Evolutionary conservation across 2,888 invertebrate species (phyloP), one percentile per base, ranked within the genome.

Genomic region (Liodrosophila aerea): DNA sequence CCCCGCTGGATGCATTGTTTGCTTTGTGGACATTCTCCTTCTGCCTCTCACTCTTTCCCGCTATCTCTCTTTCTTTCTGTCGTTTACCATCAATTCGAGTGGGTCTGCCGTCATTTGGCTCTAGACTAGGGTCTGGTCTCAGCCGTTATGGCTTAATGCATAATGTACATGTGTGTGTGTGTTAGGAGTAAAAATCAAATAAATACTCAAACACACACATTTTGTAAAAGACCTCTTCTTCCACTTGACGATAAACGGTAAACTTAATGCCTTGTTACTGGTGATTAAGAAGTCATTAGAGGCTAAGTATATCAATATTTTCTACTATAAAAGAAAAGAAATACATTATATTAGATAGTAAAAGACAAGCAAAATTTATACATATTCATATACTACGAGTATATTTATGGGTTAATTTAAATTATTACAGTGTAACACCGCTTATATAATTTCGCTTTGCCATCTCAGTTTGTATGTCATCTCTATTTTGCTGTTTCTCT

Each of bases 281-380:
- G 73, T 80, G 77, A 81, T 83, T 81, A 83, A 76, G 75, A 81
- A 75, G 57, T 56, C 81, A 80, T 81, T 80, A 83, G 22, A 5
- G 3, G 22, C 34, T 5, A 2, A 11, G 3, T 12, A 46, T 59
- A 12, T 22, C 22, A n/a, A n/a, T n/a, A n/a, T n/a, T 22, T 22
- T 22, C 22, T 22, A 22, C 22, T 22, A 22, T 22, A n/a, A n/a
- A n/a, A n/a, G n/a, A n/a, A n/a, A n/a, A n/a, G n/a, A n/a, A n/a
- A n/a, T n/a, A n/a, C n/a, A n/a, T n/a, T n/a, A n/a, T n/a, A n/a
- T n/a, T n/a, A n/a, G n/a, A n/a, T n/a, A n/a, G n/a, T n/a, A n/a
- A n/a, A n/a, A n/a, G n/a, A n/a, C n/a, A n/a, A n/a, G n/a, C n/a
- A n/a, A n/a, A n/a, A n/a, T n/a, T n/a, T n/a, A n/a, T n/a, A n/a